A percentile compares a stretch with the other conserved stretches of the same genome.
Conservation (phyloP, 1,140 invertebrate species). For the Camponotus vicinus region DNA sequence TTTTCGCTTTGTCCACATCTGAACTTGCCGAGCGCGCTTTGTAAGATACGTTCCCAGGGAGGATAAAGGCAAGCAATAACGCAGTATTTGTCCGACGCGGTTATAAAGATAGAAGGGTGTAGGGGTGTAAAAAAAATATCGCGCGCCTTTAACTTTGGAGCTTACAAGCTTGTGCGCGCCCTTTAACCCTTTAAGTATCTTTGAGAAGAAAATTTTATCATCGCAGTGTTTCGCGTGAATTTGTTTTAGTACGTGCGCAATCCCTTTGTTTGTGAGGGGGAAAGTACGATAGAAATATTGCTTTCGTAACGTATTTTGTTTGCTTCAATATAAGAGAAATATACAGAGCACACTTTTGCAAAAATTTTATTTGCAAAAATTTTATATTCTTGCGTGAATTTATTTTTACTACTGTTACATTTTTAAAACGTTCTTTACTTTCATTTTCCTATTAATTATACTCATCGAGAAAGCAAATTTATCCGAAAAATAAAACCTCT, state of each 20-base stretch:
- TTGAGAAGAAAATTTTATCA: conserved; percentile 30
- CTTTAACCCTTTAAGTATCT: background rate
- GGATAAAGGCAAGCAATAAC: conserved; percentile 42
- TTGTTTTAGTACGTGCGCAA: conserved; percentile 6
- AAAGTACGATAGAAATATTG: conserved; percentile 41
- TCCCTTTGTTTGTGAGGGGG: conserved; percentile 16
- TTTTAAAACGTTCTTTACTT: background rate
- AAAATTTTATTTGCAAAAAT: too few relatives aligned
- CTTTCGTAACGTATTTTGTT: conserved; percentile 12
- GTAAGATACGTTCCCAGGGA: background rate
- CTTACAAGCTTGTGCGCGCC: background rate
- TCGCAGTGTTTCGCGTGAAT: background rate
- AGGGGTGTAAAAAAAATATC: background rate
- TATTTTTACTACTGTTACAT: background rate
- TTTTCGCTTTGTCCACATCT: background rate
- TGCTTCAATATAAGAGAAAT: background rate
- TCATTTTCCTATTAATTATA: background rate
- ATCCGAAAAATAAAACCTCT: background rate
- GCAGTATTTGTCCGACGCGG: background rate
- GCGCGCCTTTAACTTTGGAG: background rate
- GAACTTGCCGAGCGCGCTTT: conserved; percentile 23
- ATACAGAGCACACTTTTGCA: background rate
- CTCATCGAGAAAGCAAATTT: background rate
- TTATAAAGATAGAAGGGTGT: background rate
- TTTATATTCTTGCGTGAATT: too few relatives aligned